These are phyloP conservation scores for Trematomus bernacchii DNA, from an alignment of 2,797 vertebrate species.

Conservation along the genomic window DNA sequence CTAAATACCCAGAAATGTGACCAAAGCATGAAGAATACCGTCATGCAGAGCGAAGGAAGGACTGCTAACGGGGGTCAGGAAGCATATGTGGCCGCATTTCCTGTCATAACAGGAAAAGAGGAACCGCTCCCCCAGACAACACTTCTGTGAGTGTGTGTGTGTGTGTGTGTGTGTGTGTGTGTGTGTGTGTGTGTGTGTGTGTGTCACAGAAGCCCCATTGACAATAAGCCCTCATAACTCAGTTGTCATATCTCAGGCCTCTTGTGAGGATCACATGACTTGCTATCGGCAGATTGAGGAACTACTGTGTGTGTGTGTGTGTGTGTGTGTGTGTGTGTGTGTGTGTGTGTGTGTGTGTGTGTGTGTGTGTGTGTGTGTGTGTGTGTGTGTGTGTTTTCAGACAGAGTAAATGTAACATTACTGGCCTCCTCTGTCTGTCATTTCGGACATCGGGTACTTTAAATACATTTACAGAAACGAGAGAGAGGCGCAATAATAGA, in stretches of 20 bases:
- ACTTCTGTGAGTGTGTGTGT: slow-evolving; percentile 16
- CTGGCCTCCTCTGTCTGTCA: too few species aligned
- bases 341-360: slow-evolving; percentile 21
- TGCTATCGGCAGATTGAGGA: slow-evolving; percentile 49
- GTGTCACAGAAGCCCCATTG: neutral
- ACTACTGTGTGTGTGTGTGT: slow-evolving; percentile 25
- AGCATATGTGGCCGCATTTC: slow-evolving; percentile 96
- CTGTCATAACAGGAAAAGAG: slow-evolving; percentile 98
- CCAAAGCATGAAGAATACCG: too few species aligned
- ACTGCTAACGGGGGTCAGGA: slow-evolving; percentile 90
- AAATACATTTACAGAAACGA: too few species aligned
- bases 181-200: slow-evolving; percentile 1
- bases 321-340: slow-evolving; percentile 6
- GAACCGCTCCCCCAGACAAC: slow-evolving; percentile 59
- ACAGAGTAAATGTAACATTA: too few species aligned
- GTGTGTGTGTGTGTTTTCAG: slow-evolving; percentile 5
- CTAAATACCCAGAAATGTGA: too few species aligned
- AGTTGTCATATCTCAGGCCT: slow-evolving; percentile 8
- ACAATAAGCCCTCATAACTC: slow-evolving; percentile 15
- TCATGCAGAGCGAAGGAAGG: slow-evolving; percentile 48
- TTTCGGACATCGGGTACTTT: too few species aligned
- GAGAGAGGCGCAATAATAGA: too few species aligned
- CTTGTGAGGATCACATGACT: slow-evolving; percentile 71
- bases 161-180: slow-evolving; percentile 10
- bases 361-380: slow-evolving; percentile 16